Evolutionary conservation across 2,888 invertebrate species (phyloP), one percentile per base, ranked within the genome.

Genomic region (Dicyrtomina minuta): DNA sequence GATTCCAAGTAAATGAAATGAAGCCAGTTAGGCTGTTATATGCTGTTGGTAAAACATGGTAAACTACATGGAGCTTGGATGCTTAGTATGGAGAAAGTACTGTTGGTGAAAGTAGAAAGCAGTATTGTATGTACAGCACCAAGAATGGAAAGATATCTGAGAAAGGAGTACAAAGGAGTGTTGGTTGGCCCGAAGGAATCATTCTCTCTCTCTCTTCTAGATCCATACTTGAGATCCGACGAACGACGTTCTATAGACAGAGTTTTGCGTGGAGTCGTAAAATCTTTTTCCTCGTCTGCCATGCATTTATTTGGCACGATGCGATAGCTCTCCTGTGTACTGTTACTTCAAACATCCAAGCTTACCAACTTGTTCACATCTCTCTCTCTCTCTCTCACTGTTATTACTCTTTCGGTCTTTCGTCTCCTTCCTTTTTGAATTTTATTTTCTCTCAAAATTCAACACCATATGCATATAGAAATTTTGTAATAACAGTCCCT

Each of bases 271-370:
- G 61, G 61, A 66, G 66, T 59, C 66, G 51, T 66, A 66, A 66
- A 66, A 66, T 66, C 66, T 66, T 49, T 65, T 58, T 44, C 66
- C 56, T 44, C 49, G 26, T 44, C 66, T 55, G 43, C 58, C 66
- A 66, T 58, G 59, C 65, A 65, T 65, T 65, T 65, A 65, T 65
- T 65, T 65, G 65, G 65, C 65, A 65, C 65, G 43, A 65, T 55
- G 43, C 55, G 43, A 65, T 65, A 65, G 65, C 65, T 44, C 65
- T 65, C 65, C 43, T 55, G 65, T 65, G 65, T 65, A 65, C 56
- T 65, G 55, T 65, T 64, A 64, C 64, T 24, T 56, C 55, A 55
- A 56, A 65, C 56, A 65, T 41, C 41, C 39, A 3, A 22, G 6
- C 39, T 4, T 4, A 1, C 41, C 20, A 12, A 20, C 41, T 41